Conservation (phyloP, 2,113 vertebrate genomes). For the Stegostoma tigrinum region DNA sequence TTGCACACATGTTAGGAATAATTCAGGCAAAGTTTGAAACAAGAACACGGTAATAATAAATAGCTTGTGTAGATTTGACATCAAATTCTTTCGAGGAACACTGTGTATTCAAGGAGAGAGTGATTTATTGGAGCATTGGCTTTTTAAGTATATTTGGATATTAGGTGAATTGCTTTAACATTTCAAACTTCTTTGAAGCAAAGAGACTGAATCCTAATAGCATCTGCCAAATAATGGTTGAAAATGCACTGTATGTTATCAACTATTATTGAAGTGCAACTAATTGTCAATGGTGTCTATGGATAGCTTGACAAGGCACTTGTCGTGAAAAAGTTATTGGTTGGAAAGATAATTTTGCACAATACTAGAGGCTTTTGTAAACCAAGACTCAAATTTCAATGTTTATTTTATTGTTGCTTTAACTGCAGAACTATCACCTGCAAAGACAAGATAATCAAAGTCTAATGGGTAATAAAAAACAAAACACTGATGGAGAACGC, state of each 20-base stretch:
- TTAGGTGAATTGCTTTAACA: conserved; percentile 22
- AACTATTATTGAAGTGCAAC: background rate
- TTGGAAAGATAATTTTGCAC: no score
- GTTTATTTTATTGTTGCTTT: background rate
- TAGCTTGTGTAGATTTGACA: background rate
- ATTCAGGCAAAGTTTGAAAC: background rate
- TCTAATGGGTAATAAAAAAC: background rate
- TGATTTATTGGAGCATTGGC: conserved; percentile 32
- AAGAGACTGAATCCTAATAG: background rate
- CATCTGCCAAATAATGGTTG: background rate
- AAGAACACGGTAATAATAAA: background rate
- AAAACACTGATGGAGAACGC: no score
- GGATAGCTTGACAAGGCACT: background rate
- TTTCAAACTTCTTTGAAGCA: background rate
- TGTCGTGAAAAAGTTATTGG: background rate
- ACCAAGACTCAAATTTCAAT: no score
- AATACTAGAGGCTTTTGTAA: background rate
- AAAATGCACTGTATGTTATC: conserved; percentile 1
- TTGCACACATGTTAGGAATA: background rate
- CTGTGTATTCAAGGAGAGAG: background rate
- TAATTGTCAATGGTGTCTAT: background rate
- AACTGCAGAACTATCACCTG: background rate
- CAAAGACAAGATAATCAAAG: background rate
- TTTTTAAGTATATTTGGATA: conserved; percentile 7
- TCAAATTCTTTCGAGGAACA: background rate